These are phyloP conservation scores for Itoplectis maculator DNA, from an alignment of 2,888 invertebrate species.

Conservation along the genomic window DNA sequence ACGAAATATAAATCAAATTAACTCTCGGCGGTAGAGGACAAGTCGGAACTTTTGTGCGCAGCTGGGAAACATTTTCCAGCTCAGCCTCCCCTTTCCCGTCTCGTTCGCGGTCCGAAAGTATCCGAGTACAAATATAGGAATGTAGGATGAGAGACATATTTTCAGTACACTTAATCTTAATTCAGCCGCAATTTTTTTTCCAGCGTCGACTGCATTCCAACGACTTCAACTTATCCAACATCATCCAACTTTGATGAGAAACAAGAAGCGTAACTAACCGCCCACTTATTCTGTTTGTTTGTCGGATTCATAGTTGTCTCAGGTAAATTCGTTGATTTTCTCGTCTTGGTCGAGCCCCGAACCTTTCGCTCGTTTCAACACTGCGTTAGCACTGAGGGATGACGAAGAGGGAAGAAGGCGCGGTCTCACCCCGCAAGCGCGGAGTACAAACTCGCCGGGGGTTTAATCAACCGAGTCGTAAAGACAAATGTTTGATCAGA, in stretches of 20 bases:
- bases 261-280: background rate
- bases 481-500: slow-evolving; percentile 84
- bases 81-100: no score
- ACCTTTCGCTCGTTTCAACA: slow-evolving; percentile 47
- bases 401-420: slow-evolving; percentile 11
- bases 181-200: no score
- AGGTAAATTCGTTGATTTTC: slow-evolving; percentile 27
- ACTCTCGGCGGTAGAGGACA: slow-evolving; percentile 51
- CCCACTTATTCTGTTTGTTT: background rate
- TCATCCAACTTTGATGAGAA: background rate
- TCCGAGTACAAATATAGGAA: no score
- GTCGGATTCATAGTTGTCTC: slow-evolving; percentile 38
- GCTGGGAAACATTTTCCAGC: no score
- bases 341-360: slow-evolving; percentile 13
- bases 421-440: slow-evolving; percentile 54
- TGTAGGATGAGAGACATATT: no score
- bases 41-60: slow-evolving; percentile 79
- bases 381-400: slow-evolving; percentile 1
- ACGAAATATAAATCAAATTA: slow-evolving; percentile 82
- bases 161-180: no score
- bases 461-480: slow-evolving; percentile 83
- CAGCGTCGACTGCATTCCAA: background rate
- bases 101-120: no score
- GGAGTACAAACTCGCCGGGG: slow-evolving; percentile 76
- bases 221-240: background rate